Percentiles rank a stretch among this genome's conserved stretches.
Evolutionary conservation across 2,113 vertebrate genomes (phyloP).

Genomic region (Ochotona princeps): DNA sequence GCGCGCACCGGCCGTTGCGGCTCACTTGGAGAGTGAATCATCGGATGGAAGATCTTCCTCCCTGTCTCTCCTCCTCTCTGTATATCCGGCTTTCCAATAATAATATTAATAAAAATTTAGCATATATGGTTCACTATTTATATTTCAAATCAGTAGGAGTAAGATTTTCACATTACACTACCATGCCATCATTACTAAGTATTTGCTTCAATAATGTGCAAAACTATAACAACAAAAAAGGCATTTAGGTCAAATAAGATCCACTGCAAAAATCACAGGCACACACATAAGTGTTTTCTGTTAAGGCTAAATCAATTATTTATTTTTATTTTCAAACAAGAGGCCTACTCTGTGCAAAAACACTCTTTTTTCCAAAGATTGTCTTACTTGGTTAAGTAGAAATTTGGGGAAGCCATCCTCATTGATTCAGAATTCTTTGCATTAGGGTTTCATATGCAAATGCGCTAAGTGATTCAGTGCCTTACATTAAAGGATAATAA

Average conservation of each 20-base stretch:
- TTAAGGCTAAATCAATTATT: neutral
- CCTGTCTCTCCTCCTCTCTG: no score
- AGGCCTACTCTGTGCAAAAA: accelerated
- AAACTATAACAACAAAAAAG: neutral
- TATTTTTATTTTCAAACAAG: neutral
- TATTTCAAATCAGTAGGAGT: neutral
- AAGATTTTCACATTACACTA: neutral
- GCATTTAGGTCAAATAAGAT: neutral
- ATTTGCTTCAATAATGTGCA: neutral
- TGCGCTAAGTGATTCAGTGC: conserved; percentile 53
- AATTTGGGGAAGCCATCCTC: neutral
- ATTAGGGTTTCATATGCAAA: neutral
- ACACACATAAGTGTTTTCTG: neutral
- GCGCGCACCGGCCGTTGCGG: no score
- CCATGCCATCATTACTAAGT: neutral
- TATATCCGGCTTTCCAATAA: no score
- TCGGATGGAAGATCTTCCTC: no score
- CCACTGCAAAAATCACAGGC: neutral
- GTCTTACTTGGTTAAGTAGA: neutral
- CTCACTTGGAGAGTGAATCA: no score
- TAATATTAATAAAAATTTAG: no score
- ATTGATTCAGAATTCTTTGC: neutral
- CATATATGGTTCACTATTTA: neutral
- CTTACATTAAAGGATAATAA: conserved; percentile 60
- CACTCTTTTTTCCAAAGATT: neutral